Base-by-base conservation (phyloP, 2,888 invertebrate species). In the Gerris lacustris region DNA sequence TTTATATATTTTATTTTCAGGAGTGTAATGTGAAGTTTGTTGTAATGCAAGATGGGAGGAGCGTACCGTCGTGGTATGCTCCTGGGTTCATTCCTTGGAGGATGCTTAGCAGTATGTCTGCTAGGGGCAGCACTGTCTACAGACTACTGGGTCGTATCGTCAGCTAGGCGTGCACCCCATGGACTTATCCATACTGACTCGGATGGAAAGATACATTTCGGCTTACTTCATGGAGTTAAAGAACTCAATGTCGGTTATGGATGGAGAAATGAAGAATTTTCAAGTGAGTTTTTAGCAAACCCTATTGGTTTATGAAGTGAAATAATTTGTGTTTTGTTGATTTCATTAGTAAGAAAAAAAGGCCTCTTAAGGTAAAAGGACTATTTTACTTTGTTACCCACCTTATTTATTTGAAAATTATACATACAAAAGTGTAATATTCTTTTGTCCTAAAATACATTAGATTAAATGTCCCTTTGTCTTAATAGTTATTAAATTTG, bases 181-280 rank as follows among this genome's bases (percentile, higher is more conserved):
- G 74, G 75, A 64, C 72, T 73, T 18, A 31, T 44, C 7, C 70
- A 70, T 6, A 66, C 62, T 11, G 86, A 86, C 72, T 88, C 89
- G 66, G 88, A 87, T 69, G 94, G 93, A 0, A 83, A 85, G 75
- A 86, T 94, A 72, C 86, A 88, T 78, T 92, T 94, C 79, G 96
- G 96, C 0, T 84, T 96, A 7, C 92, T 96, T 78, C 88, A 89
- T 77, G 96, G 96, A 0, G 87, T 87, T 74, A 92, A 93, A 79
- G 87, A 88, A 76, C 81, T 96, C 55, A 90, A 94, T 79, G 86
- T 87, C 72, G 91, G 90, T 5, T 90, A 92, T 77, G 95, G 94
- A 6, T 86, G 87, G 84, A 86, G 94, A 77, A 84, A 84, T 70
- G 85, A 88, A 78, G 86, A 89, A 73, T 86, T 94, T 74, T 88